These are phyloP conservation scores for Cheilosia pagana DNA, from an alignment of 2,888 invertebrate species.

Conservation along the genomic window DNA sequence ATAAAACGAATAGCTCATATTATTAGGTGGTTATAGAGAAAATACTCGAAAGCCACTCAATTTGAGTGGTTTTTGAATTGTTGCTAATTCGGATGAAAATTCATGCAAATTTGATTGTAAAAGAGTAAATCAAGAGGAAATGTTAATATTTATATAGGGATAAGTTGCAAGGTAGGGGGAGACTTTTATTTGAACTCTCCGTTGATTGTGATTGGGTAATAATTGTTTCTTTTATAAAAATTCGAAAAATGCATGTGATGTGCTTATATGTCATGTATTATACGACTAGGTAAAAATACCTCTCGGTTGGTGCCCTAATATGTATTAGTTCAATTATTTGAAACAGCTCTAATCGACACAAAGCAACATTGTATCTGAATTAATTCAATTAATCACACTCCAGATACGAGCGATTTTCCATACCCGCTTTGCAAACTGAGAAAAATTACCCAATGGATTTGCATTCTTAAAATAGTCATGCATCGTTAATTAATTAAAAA, in stretches of 20 bases:
- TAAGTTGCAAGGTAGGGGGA: too few relatives aligned
- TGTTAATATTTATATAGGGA: too few relatives aligned
- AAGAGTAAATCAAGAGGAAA: too few relatives aligned
- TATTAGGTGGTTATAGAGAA: not conserved
- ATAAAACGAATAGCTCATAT: not conserved
- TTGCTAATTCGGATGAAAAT: too few relatives aligned
- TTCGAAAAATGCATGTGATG: too few relatives aligned
- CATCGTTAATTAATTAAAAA: conserved; percentile 54
- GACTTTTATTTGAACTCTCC: too few relatives aligned
- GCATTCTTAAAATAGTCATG: conserved; percentile 65
- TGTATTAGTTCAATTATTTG: not conserved
- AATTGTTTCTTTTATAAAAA: too few relatives aligned
- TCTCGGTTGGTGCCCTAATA: not conserved
- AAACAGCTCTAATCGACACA: not conserved
- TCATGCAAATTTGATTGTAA: too few relatives aligned
- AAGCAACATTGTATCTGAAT: not conserved
- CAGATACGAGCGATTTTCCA: conserved; percentile 28
- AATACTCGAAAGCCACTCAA: conserved; percentile 33
- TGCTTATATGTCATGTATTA: too few relatives aligned
- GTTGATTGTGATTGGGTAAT: too few relatives aligned
- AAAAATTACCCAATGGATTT: conserved; percentile 42
- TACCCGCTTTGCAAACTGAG: conserved; percentile 18
- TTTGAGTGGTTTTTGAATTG: not conserved
- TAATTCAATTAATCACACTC: conserved; percentile 41
- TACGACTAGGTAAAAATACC: too few relatives aligned